Evolutionary conservation across 30 jellyfish, hydroid and myxozoan species (phyloP).

Genomic region (Hydractinia echinata): DNA sequence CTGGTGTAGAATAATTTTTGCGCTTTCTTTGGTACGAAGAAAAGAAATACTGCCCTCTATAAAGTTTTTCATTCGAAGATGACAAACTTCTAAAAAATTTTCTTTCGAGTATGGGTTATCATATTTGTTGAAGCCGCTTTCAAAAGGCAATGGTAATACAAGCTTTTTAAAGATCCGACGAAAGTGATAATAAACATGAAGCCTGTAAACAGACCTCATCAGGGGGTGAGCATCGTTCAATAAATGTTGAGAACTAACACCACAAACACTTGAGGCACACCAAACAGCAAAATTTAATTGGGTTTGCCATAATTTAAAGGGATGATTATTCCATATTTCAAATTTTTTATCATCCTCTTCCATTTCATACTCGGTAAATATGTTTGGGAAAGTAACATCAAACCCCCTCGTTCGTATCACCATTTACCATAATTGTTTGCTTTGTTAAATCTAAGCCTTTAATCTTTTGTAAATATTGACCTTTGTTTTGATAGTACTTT

Average conservation of each 20-base stretch:
- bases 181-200: neutral
- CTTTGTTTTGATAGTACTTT: neutral
- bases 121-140: neutral
- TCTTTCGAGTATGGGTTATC: neutral
- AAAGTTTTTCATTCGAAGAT: neutral
- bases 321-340: neutral
- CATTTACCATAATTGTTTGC: neutral
- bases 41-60: neutral
- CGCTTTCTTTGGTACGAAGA: conserved; percentile 2
- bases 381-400: conserved; percentile 1
- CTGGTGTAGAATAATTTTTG: neutral
- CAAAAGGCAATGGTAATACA: neutral
- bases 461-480: neutral
- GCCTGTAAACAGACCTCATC: neutral
- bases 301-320: neutral
- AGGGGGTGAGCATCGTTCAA: neutral
- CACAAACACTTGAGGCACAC: neutral
- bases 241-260: neutral
- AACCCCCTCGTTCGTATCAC: neutral
- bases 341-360: neutral
- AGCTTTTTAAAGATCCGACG: neutral
- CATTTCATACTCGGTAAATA: neutral
- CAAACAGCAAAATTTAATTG: neutral
- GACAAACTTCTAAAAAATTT: neutral
- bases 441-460: neutral